Evolutionary conservation across 2,797 vertebrate species (phyloP).

Genomic region (Myotis findleyi): DNA sequence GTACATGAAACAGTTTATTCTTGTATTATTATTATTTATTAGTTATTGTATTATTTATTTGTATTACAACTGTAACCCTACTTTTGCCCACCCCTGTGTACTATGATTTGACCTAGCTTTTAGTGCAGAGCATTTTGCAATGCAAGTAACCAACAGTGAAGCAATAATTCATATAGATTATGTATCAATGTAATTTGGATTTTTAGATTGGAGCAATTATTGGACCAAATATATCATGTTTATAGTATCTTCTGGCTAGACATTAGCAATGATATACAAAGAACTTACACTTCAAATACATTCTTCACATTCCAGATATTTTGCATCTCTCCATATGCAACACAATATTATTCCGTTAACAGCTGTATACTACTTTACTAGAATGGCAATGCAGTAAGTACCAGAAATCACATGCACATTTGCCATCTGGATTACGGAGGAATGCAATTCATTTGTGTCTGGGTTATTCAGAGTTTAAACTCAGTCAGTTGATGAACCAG

Average conservation of each 20-base stretch:
- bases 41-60: neutral
- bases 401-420: conserved; percentile 72
- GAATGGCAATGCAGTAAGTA: conserved; percentile 58
- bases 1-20: neutral
- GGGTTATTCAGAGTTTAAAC: conserved; percentile 75
- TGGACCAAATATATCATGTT: neutral
- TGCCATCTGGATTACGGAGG: conserved; percentile 67
- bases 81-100: neutral
- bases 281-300: conserved; percentile 47
- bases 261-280: neutral
- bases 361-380: conserved; percentile 59
- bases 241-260: neutral
- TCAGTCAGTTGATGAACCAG: neutral
- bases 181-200: neutral
- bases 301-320: conserved; percentile 31
- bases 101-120: neutral
- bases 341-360: conserved; percentile 5
- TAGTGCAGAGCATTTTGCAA: conserved; percentile 34
- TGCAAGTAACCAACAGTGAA: conserved; percentile 13
- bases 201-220: neutral
- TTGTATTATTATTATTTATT: neutral
- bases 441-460: conserved; percentile 68
- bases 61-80: neutral
- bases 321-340: neutral
- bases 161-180: conserved; percentile 11